Conservation (phyloP, 2,888 invertebrate genomes). For the Mongoloraphidia duomilia region DNA sequence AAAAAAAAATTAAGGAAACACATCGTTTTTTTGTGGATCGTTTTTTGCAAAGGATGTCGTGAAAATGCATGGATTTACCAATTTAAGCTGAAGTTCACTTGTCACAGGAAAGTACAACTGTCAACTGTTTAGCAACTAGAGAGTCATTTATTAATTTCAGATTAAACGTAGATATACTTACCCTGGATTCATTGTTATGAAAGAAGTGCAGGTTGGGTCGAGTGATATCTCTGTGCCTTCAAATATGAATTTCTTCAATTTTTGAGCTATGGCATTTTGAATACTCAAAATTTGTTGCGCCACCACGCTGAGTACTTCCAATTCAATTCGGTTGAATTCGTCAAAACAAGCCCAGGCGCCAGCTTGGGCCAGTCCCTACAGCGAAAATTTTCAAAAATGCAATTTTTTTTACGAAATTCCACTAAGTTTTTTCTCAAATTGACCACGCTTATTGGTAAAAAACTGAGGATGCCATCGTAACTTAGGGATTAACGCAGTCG, state of each 20-base stretch:
- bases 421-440: no score
- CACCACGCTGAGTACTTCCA: constrained; percentile 84
- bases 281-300: constrained; percentile 89
- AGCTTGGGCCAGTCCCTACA: constrained; percentile 69
- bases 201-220: constrained; percentile 77
- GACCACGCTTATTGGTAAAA: no score
- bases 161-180: constrained; percentile 25
- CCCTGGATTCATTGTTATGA: constrained; percentile 93
- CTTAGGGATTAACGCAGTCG: no score
- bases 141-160: neutral
- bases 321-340: constrained; percentile 86
- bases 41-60: no score
- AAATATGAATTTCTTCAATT: constrained; percentile 68
- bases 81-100: no score
- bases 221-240: constrained; percentile 83
- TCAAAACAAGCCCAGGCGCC: constrained; percentile 94
- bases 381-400: neutral
- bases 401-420: neutral
- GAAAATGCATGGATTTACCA: no score
- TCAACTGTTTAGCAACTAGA: no score
- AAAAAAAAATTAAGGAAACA: no score
- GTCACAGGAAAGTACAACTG: no score
- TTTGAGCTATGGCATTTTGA: constrained; percentile 69
- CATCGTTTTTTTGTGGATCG: no score
- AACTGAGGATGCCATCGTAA: no score